Evolutionary conservation across 2,113 vertebrate genomes (phyloP).

Genomic region (Chaetorhynchus papuensis): DNA sequence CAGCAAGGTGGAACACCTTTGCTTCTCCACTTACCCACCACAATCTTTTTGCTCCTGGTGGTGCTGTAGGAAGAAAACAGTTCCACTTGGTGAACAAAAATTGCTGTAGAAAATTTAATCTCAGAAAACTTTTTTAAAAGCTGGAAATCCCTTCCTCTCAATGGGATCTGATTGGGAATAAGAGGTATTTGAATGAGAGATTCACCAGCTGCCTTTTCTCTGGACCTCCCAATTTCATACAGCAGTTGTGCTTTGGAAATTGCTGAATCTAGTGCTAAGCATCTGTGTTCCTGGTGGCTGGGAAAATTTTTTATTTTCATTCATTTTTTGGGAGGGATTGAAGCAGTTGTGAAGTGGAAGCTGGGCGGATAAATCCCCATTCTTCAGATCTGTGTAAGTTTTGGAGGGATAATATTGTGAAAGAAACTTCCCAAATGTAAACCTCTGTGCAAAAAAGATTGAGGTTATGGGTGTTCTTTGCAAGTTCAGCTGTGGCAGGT

Average conservation of each 20-base stretch:
- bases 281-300: not conserved
- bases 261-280: not conserved
- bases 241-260: not conserved
- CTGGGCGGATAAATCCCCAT: not conserved
- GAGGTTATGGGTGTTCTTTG: constrained; percentile 13
- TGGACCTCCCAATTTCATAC: not conserved
- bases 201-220: not conserved
- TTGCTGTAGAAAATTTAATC: not conserved
- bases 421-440: constrained; percentile 24
- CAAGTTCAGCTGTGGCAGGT: constrained; percentile 18
- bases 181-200: not conserved
- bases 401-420: not conserved
- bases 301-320: not conserved
- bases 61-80: not conserved
- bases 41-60: not conserved
- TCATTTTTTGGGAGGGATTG: not conserved
- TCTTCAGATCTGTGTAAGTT: not conserved
- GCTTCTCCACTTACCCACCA: not conserved
- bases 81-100: not conserved
- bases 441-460: constrained; percentile 26
- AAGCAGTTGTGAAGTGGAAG: not conserved
- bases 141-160: not conserved
- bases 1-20: not conserved
- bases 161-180: not conserved
- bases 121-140: not conserved